These are phyloP conservation scores for Trigoniulus corallinus DNA, from an alignment of 1,140 invertebrate species.

Conservation along the genomic window DNA sequence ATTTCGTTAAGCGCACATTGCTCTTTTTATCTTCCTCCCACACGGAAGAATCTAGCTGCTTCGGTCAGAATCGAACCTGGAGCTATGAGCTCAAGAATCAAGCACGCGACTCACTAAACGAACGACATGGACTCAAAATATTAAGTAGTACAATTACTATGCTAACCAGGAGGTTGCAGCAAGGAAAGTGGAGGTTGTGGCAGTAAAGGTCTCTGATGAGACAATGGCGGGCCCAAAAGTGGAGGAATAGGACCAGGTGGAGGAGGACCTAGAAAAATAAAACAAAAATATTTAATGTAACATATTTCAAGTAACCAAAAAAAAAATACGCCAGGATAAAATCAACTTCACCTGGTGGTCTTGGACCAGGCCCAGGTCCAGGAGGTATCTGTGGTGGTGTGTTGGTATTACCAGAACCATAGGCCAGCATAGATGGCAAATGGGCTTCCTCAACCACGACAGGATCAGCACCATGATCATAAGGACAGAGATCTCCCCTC, in stretches of 20 bases:
- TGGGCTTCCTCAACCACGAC: slow-evolving; percentile 76
- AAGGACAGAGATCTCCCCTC: slow-evolving; percentile 84
- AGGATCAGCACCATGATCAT: slow-evolving; percentile 85
- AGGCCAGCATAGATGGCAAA: slow-evolving; percentile 35
- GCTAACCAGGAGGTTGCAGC: not conserved
- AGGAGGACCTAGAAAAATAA: too few relatives aligned
- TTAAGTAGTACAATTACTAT: too few relatives aligned
- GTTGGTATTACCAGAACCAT: slow-evolving; percentile 23
- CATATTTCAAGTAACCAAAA: not conserved
- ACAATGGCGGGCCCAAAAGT: slow-evolving; percentile 27
- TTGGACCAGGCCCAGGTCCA: slow-evolving; percentile 22
- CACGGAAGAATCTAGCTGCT: too few relatives aligned
- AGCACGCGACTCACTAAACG: too few relatives aligned
- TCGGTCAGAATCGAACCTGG: too few relatives aligned
- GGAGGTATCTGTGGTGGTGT: slow-evolving; percentile 20
- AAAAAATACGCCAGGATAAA: not conserved
- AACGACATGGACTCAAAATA: too few relatives aligned
- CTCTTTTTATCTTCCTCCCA: too few relatives aligned
- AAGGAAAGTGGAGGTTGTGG: slow-evolving; percentile 25
- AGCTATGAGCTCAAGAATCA: too few relatives aligned
- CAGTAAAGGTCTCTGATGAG: slow-evolving; percentile 12
- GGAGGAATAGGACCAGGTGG: slow-evolving; percentile 26
- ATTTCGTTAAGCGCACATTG: too few relatives aligned
- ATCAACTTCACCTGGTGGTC: slow-evolving; percentile 5
- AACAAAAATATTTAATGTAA: not conserved